Conservation (phyloP, 2,797 vertebrate genomes). For the Pseudotriccus pelzelni region DNA sequence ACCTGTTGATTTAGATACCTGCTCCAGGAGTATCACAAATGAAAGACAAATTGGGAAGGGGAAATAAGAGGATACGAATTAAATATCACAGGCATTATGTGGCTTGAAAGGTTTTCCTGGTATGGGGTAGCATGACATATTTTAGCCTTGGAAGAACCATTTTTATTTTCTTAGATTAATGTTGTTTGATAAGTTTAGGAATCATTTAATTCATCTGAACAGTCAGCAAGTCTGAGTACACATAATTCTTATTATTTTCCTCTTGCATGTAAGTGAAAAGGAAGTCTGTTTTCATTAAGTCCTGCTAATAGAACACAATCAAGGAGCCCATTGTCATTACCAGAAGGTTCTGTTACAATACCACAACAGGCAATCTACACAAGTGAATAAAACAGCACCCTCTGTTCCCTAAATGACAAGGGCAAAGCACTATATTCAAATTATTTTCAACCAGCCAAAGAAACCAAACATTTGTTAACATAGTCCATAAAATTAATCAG, state of each 20-base stretch:
- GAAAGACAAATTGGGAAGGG: neutral
- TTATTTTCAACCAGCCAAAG: neutral
- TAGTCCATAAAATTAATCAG: neutral
- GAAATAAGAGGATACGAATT: neutral
- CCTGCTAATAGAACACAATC: neutral
- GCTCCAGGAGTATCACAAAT: neutral
- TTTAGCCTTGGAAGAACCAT: neutral
- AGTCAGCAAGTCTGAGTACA: neutral
- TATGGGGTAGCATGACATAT: neutral
- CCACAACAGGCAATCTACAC: neutral
- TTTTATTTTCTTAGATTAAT: neutral
- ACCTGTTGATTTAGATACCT: neutral
- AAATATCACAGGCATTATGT: neutral
- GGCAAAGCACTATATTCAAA: neutral
- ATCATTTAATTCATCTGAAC: neutral
- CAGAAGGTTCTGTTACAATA: neutral
- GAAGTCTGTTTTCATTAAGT: neutral
- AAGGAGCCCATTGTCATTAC: neutral
- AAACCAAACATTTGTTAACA: neutral
- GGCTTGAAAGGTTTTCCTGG: neutral
- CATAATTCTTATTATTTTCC: neutral
- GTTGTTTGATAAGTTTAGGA: neutral
- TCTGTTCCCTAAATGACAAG: neutral
- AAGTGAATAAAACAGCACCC: neutral
- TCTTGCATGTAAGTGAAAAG: neutral